Percentiles rank a stretch among this genome's conserved stretches.
Conservation (phyloP, 2,797 vertebrate species). For the Propithecus deckenii region DNA sequence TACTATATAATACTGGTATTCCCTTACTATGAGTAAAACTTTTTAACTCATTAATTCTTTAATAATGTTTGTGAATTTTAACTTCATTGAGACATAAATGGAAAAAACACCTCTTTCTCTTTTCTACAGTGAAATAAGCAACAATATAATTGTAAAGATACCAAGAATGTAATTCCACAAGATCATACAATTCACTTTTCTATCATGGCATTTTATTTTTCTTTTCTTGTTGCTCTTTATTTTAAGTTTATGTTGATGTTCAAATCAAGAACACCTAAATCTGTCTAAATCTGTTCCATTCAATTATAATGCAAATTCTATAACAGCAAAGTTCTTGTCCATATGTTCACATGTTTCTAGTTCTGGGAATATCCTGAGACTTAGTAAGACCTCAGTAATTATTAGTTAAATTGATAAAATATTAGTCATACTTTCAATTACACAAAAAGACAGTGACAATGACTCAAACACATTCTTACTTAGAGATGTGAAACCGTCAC, state of each 20-base stretch:
- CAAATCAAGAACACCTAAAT: background rate
- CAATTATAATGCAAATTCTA: background rate
- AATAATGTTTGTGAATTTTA: background rate
- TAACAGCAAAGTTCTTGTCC: background rate
- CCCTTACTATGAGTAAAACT: background rate
- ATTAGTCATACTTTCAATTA: background rate
- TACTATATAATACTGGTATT: background rate
- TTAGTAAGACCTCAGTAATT: background rate
- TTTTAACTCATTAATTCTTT: background rate
- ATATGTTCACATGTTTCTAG: background rate
- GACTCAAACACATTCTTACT: background rate
- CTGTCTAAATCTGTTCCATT: background rate
- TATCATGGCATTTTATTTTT: background rate
- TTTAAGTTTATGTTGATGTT: background rate
- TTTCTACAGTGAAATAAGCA: background rate
- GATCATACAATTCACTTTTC: background rate
- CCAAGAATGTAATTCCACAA: background rate
- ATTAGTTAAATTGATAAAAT: background rate
- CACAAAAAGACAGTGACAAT: background rate
- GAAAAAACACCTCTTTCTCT: background rate
- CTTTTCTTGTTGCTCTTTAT: background rate
- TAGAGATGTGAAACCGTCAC: background rate
- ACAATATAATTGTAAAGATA: background rate
- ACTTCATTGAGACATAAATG: background rate
- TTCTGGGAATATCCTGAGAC: background rate